Evolutionary conservation across 2,797 vertebrate genomes (phyloP), one percentile per base, ranked within the genome.

Genomic region (Scomberomorus guttatus): DNA sequence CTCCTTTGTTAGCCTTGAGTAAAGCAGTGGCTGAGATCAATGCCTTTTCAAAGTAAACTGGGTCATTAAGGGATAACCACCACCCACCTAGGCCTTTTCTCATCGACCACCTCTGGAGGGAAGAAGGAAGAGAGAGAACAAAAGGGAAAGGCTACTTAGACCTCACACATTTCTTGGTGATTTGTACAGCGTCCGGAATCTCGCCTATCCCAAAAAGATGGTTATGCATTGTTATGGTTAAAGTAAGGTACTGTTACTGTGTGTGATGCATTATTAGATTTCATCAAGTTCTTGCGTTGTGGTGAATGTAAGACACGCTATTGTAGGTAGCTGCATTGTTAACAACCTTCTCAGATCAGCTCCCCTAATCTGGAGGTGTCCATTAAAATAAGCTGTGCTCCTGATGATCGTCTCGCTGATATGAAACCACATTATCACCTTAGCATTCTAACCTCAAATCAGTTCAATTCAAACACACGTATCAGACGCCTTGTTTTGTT

Each of bases 11-110:
- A 86, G 81, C 80, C 64, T 48, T 24, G 84, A 86, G 84, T 86
- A 72, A 87, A 82, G 85, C 89, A 57, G 77, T 75, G 70, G 74
- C 80, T 80, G 72, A 81, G 86, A 94, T 94, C 92, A 90, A 93
- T 95, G 87, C 77, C 79, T 89, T 90, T 92, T 92, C 90, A 93
- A 93, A 94, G 88, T 91, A 87, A 93, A 93, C 89, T 77, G 84
- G 90, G 90, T 92, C 91, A 87, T 94, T 94, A 93, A 92, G 86
- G 92, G 87, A 92, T 95, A 92, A 93, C 89, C 77, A 83, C 91
- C 90, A 89, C 91, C 93, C 90, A 92, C 89, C 92, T 90, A 76
- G 87, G 72, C 83, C 87, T 89, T 84, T 81, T 90, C 86, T 87
- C 75, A 94, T 94, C 88, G 90, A 95, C 91, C 88, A 90, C 80